Base-by-base conservation (phyloP, 1,140 invertebrate genomes). In the Antheraea mylitta region DNA sequence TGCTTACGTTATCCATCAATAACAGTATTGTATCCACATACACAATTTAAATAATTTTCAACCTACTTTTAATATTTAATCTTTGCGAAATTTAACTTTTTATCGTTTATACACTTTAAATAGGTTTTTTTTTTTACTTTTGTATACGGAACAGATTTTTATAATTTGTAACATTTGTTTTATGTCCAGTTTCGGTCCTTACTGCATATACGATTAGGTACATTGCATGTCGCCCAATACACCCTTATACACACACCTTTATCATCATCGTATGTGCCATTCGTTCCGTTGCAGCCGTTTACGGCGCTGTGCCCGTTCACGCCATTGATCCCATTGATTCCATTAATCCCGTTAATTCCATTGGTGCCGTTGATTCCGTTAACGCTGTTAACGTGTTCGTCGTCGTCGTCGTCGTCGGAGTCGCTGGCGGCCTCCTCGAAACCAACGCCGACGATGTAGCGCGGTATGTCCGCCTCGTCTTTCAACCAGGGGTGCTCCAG, bases 401-500 rank as follows among this genome's bases (percentile, higher is more conserved):
- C 75, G 68, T 75, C 75, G 38, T 66, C 74, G 59, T 83, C 79
- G 77, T 87, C 79, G 76, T 85, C 85, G 64, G 85, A 82, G 45
- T 79, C 87, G 42, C 83, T 71, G 59, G 85, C 87, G 45, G 79
- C 58, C 19, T 77, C 71, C 48, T 76, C 79, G 77, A 85, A 85
- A 11, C 87, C 85, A 37, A 83, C 80, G 66, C 80, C 86, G 66
- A 85, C 77, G 72, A 86, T 90, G 36, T 75, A 81, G 36, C 76
- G 80, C 68, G 89, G 87, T 42, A 90, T 81, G 77, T 87, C 83
- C 64, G 82, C 74, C 73, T 86, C 87, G 85, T 91, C 89, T 89
- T 93, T 93, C 70, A 94, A 88, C 94, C 93, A 94, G 86, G 93
- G 92, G 87, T 94, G 94, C 85, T 94, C 93, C 88, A 94, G 91